phyloP scores from a whole-genome alignment of 2,113 vertebrate genomes.

The Notarius quadriscutis region DNA sequence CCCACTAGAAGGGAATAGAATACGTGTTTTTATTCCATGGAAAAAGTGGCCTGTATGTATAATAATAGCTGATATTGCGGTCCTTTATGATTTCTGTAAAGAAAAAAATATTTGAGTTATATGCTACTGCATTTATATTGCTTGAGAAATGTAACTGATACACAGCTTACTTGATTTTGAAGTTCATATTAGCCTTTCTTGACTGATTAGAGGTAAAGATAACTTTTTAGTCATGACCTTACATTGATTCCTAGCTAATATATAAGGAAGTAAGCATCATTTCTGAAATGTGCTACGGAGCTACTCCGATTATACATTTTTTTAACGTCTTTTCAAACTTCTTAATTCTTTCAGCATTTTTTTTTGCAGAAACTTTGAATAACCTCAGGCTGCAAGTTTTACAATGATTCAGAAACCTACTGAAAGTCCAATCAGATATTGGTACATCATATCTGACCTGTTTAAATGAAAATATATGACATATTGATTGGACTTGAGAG shows the following conservation, averaged over 20 bases:
- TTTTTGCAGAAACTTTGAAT: not conserved
- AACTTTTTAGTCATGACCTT: not conserved
- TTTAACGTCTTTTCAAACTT: not conserved
- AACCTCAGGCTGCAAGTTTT: not conserved
- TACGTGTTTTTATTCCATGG: too few relatives aligned
- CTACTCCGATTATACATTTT: not conserved
- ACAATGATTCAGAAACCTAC: constrained; percentile 52
- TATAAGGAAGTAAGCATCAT: not conserved
- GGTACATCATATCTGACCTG: not conserved
- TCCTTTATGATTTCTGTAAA: not conserved
- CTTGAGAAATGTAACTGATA: not conserved
- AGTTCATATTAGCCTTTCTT: not conserved
- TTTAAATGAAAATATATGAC: constrained; percentile 19
- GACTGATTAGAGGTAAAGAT: not conserved
- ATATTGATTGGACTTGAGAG: constrained; percentile 17
- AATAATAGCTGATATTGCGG: not conserved
- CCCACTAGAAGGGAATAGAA: too few relatives aligned
- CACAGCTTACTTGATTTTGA: not conserved
- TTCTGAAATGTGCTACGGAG: not conserved
- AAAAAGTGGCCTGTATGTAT: too few relatives aligned
- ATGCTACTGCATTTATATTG: not conserved
- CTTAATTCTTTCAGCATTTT: not conserved
- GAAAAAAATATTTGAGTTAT: not conserved
- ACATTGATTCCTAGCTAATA: not conserved
- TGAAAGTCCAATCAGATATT: constrained; percentile 1